phyloP scores from a whole-genome alignment of 2,888 invertebrate genomes.

The Eristalis intricaria region DNA sequence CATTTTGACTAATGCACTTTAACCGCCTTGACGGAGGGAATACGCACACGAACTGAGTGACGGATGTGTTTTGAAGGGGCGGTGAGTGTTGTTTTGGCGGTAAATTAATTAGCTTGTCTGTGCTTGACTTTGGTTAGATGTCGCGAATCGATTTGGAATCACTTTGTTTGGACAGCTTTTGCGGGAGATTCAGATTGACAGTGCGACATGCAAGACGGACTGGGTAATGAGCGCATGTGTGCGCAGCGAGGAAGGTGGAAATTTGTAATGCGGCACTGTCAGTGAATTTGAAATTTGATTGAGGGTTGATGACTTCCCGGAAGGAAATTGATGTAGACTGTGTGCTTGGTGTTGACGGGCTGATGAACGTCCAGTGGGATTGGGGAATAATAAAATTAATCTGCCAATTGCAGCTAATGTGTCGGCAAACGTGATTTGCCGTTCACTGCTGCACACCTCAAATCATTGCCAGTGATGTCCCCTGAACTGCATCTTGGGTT shows the following conservation, averaged over 20 bases:
- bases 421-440: too few relatives aligned
- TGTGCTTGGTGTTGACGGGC: background rate
- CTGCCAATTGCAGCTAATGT: background rate
- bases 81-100: conserved; percentile 26
- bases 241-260: background rate
- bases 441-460: background rate
- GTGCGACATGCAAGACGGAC: conserved; percentile 31
- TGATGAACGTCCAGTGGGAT: background rate
- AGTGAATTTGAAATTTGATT: background rate
- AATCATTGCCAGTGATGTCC: too few relatives aligned
- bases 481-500: too few relatives aligned
- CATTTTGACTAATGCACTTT: conserved; percentile 69
- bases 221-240: conserved; percentile 17
- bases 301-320: background rate
- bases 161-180: conserved; percentile 53
- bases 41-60: background rate
- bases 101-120: conserved; percentile 39
- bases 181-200: conserved; percentile 30
- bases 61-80: conserved; percentile 21
- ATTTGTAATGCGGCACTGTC: background rate
- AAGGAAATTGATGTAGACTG: background rate
- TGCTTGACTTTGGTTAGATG: conserved; percentile 59
- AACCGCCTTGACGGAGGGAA: conserved; percentile 40
- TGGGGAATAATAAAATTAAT: background rate
- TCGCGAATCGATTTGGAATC: conserved; percentile 61